phyloP scores from a whole-genome alignment of 2,113 vertebrate genomes.

The Ascaphus truei region DNA sequence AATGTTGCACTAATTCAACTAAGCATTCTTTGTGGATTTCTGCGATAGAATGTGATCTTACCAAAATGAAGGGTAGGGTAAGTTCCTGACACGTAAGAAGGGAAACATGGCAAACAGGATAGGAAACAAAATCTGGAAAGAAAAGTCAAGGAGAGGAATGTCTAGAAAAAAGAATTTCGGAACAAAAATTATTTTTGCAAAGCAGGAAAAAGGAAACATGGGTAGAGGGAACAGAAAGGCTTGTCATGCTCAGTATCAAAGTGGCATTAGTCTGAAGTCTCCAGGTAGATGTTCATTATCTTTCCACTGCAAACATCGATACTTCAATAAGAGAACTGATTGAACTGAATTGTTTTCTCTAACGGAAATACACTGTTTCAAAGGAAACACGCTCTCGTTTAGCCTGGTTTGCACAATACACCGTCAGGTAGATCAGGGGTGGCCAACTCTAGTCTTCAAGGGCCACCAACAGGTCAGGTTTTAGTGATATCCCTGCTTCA shows the following conservation, averaged over 20 bases:
- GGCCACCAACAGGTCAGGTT: no score
- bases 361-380: no score
- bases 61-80: conserved; percentile 79
- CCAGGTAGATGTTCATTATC: no score
- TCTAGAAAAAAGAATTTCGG: conserved; percentile 73
- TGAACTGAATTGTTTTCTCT: no score
- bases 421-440: no score
- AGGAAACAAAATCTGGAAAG: conserved; percentile 85
- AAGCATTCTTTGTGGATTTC: conserved; percentile 62
- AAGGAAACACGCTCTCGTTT: no score
- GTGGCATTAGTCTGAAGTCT: background rate
- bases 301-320: no score
- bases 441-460: no score
- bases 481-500: no score
- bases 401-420: no score
- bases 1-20: no score
- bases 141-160: conserved; percentile 80
- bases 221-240: conserved; percentile 56
- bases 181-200: conserved; percentile 64
- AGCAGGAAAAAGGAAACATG: conserved; percentile 72
- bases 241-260: conserved; percentile 48
- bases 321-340: no score
- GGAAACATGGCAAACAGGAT: conserved; percentile 82
- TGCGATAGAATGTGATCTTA: conserved; percentile 70
- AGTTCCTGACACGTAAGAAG: conserved; percentile 79